Evolutionary conservation across 2,113 vertebrate genomes (phyloP).

Genomic region (Tragelaphus buxtoni): DNA sequence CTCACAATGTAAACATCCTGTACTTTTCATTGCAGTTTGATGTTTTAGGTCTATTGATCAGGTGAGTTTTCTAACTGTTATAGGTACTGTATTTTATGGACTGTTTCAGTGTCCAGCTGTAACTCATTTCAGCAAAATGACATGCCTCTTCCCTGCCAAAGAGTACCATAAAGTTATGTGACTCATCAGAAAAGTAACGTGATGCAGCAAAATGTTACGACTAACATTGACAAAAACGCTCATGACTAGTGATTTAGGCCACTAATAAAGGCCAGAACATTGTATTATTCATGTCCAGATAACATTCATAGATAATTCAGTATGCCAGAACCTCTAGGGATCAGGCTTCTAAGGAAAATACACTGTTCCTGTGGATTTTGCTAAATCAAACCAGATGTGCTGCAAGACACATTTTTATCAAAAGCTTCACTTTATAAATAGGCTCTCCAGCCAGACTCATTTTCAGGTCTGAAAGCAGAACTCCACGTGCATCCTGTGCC

Average conservation of each 20-base stretch:
- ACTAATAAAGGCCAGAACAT: conserved; percentile 57
- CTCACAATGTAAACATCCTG: background rate
- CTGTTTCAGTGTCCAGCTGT: background rate
- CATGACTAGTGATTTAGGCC: conserved; percentile 26
- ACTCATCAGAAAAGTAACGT: conserved; percentile 71
- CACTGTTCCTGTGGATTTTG: conserved; percentile 44
- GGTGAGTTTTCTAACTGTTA: background rate
- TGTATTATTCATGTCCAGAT: conserved; percentile 61
- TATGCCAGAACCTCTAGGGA: conserved; percentile 23
- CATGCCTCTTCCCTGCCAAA: conserved; percentile 43
- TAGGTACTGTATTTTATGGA: conserved; percentile 42
- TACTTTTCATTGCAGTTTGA: background rate
- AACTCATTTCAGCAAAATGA: conserved; percentile 45
- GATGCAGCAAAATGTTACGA: conserved; percentile 48
- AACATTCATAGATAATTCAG: conserved; percentile 62
- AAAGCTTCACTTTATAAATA: conserved; percentile 62
- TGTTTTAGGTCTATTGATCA: conserved; percentile 60
- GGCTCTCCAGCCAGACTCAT: conserved; percentile 34
- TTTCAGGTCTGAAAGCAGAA: conserved; percentile 14
- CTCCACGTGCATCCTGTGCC: background rate
- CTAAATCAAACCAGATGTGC: conserved; percentile 61
- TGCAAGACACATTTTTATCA: conserved; percentile 55
- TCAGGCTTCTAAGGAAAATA: conserved; percentile 28
- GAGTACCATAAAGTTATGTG: conserved; percentile 21
- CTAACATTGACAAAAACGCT: background rate